A percentile compares a stretch with the other conserved stretches of the same genome.
phyloP scores from a whole-genome alignment of 2,888 invertebrate species.

The Pristionchus japonicus region DNA sequence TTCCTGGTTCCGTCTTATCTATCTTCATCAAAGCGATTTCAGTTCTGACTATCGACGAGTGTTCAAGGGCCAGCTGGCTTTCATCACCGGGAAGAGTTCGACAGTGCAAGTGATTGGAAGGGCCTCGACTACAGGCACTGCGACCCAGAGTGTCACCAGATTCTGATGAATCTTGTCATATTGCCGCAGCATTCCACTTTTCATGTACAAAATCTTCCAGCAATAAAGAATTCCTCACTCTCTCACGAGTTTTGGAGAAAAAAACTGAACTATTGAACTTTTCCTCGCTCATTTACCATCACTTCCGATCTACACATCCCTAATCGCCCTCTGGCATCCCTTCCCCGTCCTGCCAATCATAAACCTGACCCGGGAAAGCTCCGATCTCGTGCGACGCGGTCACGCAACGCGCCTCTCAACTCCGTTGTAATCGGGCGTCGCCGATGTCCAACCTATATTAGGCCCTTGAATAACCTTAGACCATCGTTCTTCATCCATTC shows the following conservation, averaged over 20 bases:
- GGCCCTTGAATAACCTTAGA: background rate
- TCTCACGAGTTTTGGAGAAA: background rate
- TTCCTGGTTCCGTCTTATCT: background rate
- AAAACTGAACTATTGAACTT: background rate
- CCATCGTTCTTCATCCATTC: background rate
- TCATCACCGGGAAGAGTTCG: background rate
- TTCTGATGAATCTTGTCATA: conserved; percentile 8
- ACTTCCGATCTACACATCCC: background rate
- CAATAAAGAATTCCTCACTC: background rate
- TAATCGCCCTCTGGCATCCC: background rate
- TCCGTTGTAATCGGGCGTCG: background rate
- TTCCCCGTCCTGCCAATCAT: background rate
- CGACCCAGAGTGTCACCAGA: background rate
- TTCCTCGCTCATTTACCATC: background rate
- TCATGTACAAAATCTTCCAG: background rate
- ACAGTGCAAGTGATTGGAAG: background rate
- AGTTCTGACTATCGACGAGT: conserved; percentile 17
- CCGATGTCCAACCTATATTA: background rate
- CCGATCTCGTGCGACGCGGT: background rate
- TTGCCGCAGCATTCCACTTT: too few species aligned
- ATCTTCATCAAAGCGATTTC: background rate
- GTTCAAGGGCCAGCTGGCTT: background rate
- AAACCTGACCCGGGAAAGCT: background rate
- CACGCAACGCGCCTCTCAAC: background rate
- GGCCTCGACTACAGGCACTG: background rate